These are phyloP conservation scores for Prunella himalayana DNA, from an alignment of 2,113 vertebrate genomes.

Conservation along the genomic window DNA sequence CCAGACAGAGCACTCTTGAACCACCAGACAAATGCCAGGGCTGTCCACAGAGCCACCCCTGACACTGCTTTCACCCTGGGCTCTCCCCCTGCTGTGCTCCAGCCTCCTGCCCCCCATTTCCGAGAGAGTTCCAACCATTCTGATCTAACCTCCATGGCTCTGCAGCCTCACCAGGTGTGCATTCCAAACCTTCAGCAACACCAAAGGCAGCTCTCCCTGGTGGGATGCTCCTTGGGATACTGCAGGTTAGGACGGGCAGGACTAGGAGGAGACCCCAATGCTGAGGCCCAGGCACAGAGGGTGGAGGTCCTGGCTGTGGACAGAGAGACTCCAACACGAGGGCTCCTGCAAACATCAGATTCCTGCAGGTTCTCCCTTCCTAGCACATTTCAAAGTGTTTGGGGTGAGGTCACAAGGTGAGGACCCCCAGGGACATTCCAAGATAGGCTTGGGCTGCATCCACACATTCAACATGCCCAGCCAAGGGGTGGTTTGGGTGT, in stretches of 20 bases:
- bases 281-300: not conserved
- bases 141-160: not conserved
- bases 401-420: not conserved
- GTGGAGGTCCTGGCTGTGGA: too few relatives aligned
- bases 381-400: not conserved
- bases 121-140: not conserved
- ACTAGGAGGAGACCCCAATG: fast-evolving
- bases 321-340: fast-evolving
- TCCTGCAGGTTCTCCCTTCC: not conserved
- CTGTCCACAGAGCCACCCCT: not conserved
- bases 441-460: not conserved
- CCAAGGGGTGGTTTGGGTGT: not conserved
- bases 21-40: fast-evolving
- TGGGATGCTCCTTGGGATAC: fast-evolving
- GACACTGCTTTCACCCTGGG: not conserved
- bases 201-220: not conserved
- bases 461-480: fast-evolving
- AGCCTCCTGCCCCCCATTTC: not conserved
- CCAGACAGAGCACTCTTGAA: not conserved
- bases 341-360: not conserved
- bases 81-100: not conserved
- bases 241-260: not conserved
- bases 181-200: not conserved
- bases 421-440: not conserved
- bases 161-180: not conserved